Percentiles rank a stretch among this genome's conserved stretches.
These are phyloP conservation scores for Lordiphosa mommai DNA, from an alignment of 1,140 invertebrate species.

Conservation along the genomic window DNA sequence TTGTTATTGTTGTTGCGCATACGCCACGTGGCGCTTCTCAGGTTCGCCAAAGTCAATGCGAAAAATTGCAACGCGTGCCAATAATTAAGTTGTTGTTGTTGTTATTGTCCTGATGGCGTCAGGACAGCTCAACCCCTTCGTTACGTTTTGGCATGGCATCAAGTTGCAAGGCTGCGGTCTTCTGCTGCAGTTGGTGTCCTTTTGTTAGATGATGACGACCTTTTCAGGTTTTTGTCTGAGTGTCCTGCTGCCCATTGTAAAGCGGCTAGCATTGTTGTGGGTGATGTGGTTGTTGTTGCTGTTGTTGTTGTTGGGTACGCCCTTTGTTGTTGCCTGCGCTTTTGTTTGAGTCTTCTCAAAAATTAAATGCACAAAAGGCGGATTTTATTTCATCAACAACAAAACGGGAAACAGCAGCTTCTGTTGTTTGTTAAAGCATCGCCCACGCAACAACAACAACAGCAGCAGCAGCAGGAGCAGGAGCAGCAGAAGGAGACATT, in stretches of 20 bases:
- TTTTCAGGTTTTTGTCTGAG: constrained; percentile 57
- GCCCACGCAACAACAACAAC: constrained; percentile 60
- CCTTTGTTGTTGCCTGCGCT: constrained; percentile 73
- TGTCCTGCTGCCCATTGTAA: constrained; percentile 63
- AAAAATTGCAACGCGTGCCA: constrained; percentile 75
- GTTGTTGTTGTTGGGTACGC: constrained; percentile 42
- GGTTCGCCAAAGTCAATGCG: constrained; percentile 54
- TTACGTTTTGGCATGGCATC: constrained; percentile 40
- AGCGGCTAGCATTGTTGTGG: constrained; percentile 58
- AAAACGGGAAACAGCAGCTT: constrained; percentile 75
- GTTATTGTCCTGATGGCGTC: constrained; percentile 1
- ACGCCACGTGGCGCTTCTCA: constrained; percentile 62
- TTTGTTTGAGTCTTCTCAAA: constrained; percentile 71
- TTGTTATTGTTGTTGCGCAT: constrained; percentile 50
- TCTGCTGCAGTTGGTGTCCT: constrained; percentile 60
- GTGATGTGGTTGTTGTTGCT: constrained; percentile 39
- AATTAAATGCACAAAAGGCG: constrained; percentile 78
- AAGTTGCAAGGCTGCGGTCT: constrained; percentile 56
- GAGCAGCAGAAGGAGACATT: constrained; percentile 53
- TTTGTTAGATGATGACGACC: constrained; percentile 47
- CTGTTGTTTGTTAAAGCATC: constrained; percentile 74
- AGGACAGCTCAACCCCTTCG: constrained; percentile 15
- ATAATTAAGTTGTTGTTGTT: constrained; percentile 61
- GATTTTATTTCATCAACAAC: constrained; percentile 77
- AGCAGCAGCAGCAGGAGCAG: constrained; percentile 2